Percentiles rank a stretch among this genome's conserved stretches.
These are phyloP conservation scores for Falco naumanni DNA, from an alignment of 2,797 vertebrate genomes.

Conservation along the genomic window DNA sequence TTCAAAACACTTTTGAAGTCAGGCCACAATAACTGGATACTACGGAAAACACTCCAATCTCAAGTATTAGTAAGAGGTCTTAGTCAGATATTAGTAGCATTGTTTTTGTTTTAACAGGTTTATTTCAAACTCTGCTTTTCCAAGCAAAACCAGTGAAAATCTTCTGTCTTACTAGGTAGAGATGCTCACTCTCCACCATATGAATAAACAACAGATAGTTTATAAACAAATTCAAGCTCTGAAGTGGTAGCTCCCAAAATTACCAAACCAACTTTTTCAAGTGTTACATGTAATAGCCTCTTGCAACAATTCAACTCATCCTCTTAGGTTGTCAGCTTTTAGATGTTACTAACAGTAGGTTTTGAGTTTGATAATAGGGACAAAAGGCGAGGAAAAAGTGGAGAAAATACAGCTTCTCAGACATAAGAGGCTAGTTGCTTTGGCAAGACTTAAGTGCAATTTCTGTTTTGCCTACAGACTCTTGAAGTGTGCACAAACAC, in stretches of 20 bases:
- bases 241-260: not conserved
- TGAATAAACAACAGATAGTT: not conserved
- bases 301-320: not conserved
- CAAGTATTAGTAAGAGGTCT: not conserved
- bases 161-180: not conserved
- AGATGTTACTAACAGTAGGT: not conserved
- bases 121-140: not conserved
- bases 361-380: not conserved
- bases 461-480: not conserved
- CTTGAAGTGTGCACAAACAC: not conserved
- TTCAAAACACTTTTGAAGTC: not conserved
- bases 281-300: not conserved
- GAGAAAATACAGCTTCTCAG: not conserved
- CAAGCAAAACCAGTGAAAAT: not conserved
- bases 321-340: not conserved
- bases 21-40: not conserved
- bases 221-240: not conserved
- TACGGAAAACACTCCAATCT: not conserved
- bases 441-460: not conserved
- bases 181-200: not conserved
- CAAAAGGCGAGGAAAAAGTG: not conserved
- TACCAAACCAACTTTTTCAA: not conserved
- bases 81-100: not conserved
- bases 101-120: not conserved
- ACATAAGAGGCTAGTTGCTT: not conserved